Evolutionary conservation across 2,113 vertebrate genomes (phyloP), one percentile per base, ranked within the genome.

Genomic region (Rhegmatorhina hoffmannsi): DNA sequence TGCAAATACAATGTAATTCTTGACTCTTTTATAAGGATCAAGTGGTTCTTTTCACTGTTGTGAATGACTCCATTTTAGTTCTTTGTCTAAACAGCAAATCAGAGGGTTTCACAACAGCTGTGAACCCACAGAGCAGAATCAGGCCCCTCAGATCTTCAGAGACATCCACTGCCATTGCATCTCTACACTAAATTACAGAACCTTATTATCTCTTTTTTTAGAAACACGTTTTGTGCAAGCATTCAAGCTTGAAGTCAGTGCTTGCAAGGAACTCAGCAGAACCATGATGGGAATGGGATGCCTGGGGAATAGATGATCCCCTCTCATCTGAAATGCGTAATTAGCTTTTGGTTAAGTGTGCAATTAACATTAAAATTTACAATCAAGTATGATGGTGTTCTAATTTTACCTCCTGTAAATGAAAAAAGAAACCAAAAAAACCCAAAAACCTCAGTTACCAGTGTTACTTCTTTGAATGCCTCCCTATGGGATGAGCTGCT

Each of bases 311-410:
- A 90, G 72, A 94, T 70, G 43, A 90, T 52, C 87, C 83, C 87
- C 83, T 91, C 93, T 95, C 87, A 85, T 95, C 78, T 84, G 86
- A 97, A 96, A 92, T 72, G 83, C 82, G 55, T 92, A 87, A 97
- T 96, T 92, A 91, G 90, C 88, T 93, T 79, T 70, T 53, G 66
- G 67, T 79, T 72, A 94, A 95, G 94, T 92, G 62, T 58, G 95
- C 92, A 97, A 97, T 97, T 96, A 95, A 73, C 93, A 89, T 97
- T 93, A 87, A 94, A 95, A 95, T 87, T 95, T 91, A 87, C 90
- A 86, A 93, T 92, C 82, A 93, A 97, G 73, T 67, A 94, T 31
- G 68, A 82, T 44, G 33, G 66, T 56, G 49, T 90, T 96, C 94
- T 96, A 95, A 95, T 90, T 97, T 94, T 93, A 92, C 40, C 73